These are phyloP conservation scores for Serripes groenlandicus DNA, from an alignment of 2,888 invertebrate genomes.

Conservation along the genomic window DNA sequence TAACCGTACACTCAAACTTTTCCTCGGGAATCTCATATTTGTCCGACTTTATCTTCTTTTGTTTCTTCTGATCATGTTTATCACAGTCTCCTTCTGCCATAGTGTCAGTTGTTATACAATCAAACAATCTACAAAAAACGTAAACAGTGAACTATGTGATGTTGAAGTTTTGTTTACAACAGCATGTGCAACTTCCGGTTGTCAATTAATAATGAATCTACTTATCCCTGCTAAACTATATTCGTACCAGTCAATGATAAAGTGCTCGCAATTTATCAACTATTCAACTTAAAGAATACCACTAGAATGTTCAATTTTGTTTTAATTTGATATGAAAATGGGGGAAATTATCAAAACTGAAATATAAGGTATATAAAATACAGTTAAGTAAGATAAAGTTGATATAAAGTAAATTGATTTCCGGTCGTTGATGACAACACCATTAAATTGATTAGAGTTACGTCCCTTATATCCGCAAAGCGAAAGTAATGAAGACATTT, in stretches of 20 bases:
- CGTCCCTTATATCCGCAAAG: conserved; percentile 11
- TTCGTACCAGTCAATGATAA: no score
- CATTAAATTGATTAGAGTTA: not conserved
- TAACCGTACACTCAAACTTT: conserved; percentile 13
- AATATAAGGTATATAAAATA: no score
- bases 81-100: conserved; percentile 1
- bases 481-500: not conserved
- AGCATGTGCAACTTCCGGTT: conserved; percentile 24
- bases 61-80: no score
- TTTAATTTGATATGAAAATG: no score
- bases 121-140: not conserved
- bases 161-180: conserved; percentile 1
- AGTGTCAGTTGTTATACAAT: not conserved
- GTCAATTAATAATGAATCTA: not conserved
- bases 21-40: conserved; percentile 5
- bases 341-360: no score
- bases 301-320: not conserved
- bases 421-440: no score
- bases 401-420: no score
- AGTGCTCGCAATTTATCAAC: not conserved
- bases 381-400: no score
- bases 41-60: conserved; percentile 14
- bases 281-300: not conserved
- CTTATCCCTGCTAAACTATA: not conserved
- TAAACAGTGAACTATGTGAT: not conserved